Conservation (phyloP, 53 echinoderm and acorn worm genomes). For the Patiria pectinifera region DNA sequence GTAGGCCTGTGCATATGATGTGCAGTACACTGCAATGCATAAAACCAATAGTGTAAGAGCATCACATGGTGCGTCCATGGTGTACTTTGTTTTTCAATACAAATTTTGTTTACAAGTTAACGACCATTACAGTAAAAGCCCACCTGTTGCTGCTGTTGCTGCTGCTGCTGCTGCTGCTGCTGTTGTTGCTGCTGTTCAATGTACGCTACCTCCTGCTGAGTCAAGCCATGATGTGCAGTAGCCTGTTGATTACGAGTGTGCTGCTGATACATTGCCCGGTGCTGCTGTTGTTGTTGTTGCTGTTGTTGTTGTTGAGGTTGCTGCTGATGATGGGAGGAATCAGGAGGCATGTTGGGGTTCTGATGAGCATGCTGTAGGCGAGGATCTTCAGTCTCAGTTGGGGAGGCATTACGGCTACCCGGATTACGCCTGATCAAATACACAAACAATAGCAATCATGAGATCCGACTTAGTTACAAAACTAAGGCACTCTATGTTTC, state of each 20-base stretch:
- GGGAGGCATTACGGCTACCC: conserved; percentile 83
- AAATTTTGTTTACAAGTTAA: no score
- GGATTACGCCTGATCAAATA: conserved; percentile 69
- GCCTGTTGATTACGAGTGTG: conserved; percentile 39
- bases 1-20: no score
- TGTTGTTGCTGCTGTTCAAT: conserved; percentile 63
- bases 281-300: conserved; percentile 65
- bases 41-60: no score
- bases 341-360: conserved; percentile 65
- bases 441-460: not conserved
- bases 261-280: conserved; percentile 51
- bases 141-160: conserved; percentile 20
- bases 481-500: no score
- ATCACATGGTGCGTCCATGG: no score
- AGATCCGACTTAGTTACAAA: no score
- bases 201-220: conserved; percentile 63
- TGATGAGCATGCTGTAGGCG: conserved; percentile 68
- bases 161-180: conserved; percentile 61
- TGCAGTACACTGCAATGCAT: no score
- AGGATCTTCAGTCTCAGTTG: conserved; percentile 77
- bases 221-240: conserved; percentile 33
- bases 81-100: no score
- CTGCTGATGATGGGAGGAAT: conserved; percentile 65
- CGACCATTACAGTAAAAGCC: no score
- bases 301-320: conserved; percentile 70